Evolutionary conservation across 1,140 invertebrate genomes (phyloP), one percentile per base, ranked within the genome.

Genomic region (Charaxes varanes): DNA sequence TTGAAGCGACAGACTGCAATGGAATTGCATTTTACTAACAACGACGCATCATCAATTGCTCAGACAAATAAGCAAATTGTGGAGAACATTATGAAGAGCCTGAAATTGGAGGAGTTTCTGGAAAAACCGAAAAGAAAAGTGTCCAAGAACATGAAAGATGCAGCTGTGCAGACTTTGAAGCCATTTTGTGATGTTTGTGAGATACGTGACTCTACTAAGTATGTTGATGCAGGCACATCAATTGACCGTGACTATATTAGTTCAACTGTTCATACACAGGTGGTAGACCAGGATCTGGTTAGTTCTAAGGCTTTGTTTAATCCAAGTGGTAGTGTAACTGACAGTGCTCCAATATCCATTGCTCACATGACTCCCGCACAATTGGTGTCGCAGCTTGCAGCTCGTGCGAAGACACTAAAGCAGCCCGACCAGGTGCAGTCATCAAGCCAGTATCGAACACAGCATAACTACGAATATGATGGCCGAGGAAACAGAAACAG

Each of bases 361-460:
- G 67, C 74, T 6, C 79, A 83, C 34, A 59, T 83, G 24, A 83
- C 79, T 6, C 76, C 77, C 10, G 79, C 79, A 19, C 79, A 83
- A 46, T 44, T 83, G 14, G 79, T 83, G 32, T 81, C 76, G 0
- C 79, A 81, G 35, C 48, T 83, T 14, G 76, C 74, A 10, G 79
- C 79, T 4, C 62, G 77, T 21, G 79, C 79, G 22, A 83, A 83
- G 57, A 73, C 74, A 3, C 36, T 83, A 28, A 71, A 79, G 44
- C 62, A 78, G 15, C 13, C 65, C 0, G 62, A 77, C 0, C 34
- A 51, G 2, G n/a, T 31, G 3, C 53, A 59, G 18, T 17, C 54
- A 2, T 18, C 38, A 0, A 33, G 5, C 36, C 53, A 50, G 12
- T 54, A 55, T 16, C 62, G 64, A 8, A 63, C 26, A 26, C n/a